phyloP scores from a whole-genome alignment of 2,113 vertebrate species.

The Aldabrachelys gigantea region DNA sequence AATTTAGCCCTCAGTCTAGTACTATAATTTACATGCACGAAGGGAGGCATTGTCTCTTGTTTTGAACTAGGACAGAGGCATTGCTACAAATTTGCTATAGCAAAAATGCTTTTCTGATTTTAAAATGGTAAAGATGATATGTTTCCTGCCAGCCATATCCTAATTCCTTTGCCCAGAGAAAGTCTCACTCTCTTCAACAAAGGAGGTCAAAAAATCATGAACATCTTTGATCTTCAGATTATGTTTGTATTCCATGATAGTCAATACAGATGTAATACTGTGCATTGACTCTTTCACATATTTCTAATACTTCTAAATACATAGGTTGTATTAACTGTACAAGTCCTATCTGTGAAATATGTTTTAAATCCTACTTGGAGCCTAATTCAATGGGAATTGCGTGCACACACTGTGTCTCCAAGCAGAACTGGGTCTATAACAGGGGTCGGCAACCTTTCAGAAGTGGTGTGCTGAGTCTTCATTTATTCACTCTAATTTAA shows the following conservation, averaged over 20 bases:
- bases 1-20: background rate
- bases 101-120: background rate
- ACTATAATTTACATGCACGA: background rate
- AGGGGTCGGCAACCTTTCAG: too few relatives aligned
- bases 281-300: background rate
- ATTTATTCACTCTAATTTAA: too few relatives aligned
- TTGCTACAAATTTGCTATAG: background rate
- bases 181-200: background rate
- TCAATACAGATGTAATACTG: background rate
- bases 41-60: background rate
- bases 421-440: background rate
- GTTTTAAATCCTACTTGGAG: background rate
- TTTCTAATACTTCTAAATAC: constrained; percentile 11
- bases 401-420: background rate
- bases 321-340: background rate
- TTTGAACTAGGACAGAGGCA: background rate
- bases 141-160: background rate
- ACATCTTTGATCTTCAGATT: background rate
- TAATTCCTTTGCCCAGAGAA: background rate
- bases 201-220: background rate
- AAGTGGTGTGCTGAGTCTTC: too few relatives aligned
- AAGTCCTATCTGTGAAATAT: background rate
- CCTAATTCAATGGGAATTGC: background rate
- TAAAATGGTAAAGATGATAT: background rate
- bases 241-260: background rate